Conservation (phyloP, 2,888 invertebrate species). For the Vannuccia rotundouncinata region DNA sequence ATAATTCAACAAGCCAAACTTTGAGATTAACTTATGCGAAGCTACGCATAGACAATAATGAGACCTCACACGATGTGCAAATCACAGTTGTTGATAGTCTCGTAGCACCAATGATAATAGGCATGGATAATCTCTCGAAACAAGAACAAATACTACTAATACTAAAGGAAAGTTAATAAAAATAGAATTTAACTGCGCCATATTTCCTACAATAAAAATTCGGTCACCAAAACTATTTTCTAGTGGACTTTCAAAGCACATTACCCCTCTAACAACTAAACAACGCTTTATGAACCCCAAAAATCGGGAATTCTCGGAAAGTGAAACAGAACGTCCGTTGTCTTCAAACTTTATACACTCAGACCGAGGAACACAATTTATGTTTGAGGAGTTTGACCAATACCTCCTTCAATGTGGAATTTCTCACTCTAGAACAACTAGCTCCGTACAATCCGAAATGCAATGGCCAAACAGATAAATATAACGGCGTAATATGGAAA, state of each 20-base stretch:
- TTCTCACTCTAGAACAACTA: constrained; percentile 3
- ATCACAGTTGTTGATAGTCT: neutral
- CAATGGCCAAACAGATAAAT: constrained; percentile 15
- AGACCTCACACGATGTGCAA: neutral
- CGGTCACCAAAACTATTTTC: neutral
- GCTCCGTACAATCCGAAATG: constrained; percentile 15
- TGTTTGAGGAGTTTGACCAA: neutral
- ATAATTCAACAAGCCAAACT: neutral
- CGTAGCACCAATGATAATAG: neutral
- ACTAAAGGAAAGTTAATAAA: neutral
- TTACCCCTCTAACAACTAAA: neutral
- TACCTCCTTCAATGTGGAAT: neutral
- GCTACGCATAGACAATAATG: neutral
- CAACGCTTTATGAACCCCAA: neutral
- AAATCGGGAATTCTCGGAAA: neutral
- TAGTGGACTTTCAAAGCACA: neutral
- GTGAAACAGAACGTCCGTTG: neutral
- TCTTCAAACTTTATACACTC: constrained; percentile 12
- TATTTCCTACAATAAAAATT: neutral
- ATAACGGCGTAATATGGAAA: constrained; percentile 16
- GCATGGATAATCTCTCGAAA: neutral
- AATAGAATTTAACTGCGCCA: neutral
- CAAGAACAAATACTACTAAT: neutral
- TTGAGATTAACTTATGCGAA: neutral
- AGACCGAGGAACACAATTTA: constrained; percentile 24